Evolutionary conservation across 1,140 invertebrate genomes (phyloP), one percentile per base, ranked within the genome.

Genomic region (Plectrocnemia conspersa): DNA sequence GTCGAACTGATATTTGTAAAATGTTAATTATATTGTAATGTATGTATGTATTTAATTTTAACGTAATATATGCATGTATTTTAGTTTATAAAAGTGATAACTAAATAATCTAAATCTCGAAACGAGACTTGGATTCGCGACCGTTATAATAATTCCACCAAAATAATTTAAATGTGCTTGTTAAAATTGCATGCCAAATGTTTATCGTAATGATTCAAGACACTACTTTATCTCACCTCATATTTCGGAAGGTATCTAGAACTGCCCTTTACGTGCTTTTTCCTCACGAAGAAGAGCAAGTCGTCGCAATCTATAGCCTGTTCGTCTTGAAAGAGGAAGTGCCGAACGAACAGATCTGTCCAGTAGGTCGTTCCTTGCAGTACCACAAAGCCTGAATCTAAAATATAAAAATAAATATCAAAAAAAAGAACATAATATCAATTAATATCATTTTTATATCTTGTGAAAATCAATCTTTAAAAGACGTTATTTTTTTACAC

Each of bases 221-320:
- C n/a, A n/a, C n/a, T n/a, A n/a, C n/a, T n/a, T 45, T 9, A 22
- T 46, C 68, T 71, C 71, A 90, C 88, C 79, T 93, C 88, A 74
- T 89, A 93, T 77, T 93, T 91, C 54, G 89, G 88, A 66, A 91
- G 76, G 69, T 89, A 89, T 60, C 87, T 79, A 38, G 87, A 87
- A 42, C 85, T 87, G 29, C 85, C 87, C 71, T 91, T 92, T 25
- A 90, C 83, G 69, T 89, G 89, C 65, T 89, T 88, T 68, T 96
- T 96, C 46, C 92, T 79, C 16, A 98, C 91, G 75, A 97, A 97
- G 74, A 98, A 98, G 40, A 98, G 72, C 63, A 98, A 80, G 70
- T 97, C 95, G 75, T 98, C 94, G 64, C 90, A 86, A 69, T 93
- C 90, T 54, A 91, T 92, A 33, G 85, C 82, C 63, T 83, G 81